Evolutionary conservation across 2,888 invertebrate genomes (phyloP), one percentile per base, ranked within the genome.

Genomic region (Hyposoter dolosus): DNA sequence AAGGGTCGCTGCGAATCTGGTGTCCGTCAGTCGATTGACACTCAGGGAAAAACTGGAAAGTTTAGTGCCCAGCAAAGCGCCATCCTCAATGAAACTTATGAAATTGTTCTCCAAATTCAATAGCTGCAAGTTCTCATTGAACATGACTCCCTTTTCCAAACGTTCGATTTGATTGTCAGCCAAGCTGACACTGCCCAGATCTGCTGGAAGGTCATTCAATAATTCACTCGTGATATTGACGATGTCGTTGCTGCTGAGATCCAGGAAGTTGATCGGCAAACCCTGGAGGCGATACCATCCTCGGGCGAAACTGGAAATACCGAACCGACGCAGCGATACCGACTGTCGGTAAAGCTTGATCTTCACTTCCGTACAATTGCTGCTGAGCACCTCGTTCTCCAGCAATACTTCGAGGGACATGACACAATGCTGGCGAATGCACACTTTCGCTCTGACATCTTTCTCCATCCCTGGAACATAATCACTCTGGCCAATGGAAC

Each of bases 251-350:
- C 5, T 66, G 23, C 43, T 17, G 9, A 40, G 69, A 15, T 69
- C 45, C 69, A 47, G 17, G 17, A 9, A 69, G n/a, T 47, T 47
- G 15, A 69, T 47, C 47, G 28, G 4, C 69, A 28, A 69, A 1
- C 84, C 72, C 17, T 82, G 85, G 5, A 91, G 71, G 6, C 90
- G 89, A 74, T 92, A 92, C 92, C 92, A 92, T n/a, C 89, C 89
- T 15, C 89, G 88, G 23, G 90, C 88, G 71, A 92, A 91, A 69
- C 28, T 69, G n/a, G 28, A 69, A 28, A 69, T 17, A 1, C 69
- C 32, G 6, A 69, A 69, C 28, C 69, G 28, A 4, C 28, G 69
- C 3, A 69, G 28, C 9, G 47, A 69, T 47, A 47, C 47, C 45
- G 47, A 69, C 6, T 32, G 47, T 10, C 4, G 23, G 4, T 9